Percentiles rank a stretch among this genome's conserved stretches.
Conservation (phyloP, 2,113 vertebrate genomes). For the Lichenostomus cassidix region DNA sequence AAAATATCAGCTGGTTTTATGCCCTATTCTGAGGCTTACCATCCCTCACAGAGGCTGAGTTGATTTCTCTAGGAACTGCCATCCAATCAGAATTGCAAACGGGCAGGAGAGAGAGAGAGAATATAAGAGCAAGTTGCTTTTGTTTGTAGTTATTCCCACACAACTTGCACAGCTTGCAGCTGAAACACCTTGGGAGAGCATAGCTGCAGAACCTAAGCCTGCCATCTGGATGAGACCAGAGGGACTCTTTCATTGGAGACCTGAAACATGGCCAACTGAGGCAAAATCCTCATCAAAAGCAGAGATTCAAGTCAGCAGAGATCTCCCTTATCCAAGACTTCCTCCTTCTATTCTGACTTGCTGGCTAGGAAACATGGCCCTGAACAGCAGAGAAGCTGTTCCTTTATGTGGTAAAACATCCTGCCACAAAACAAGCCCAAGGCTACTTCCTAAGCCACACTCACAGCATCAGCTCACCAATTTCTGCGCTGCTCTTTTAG, state of each 20-base stretch:
- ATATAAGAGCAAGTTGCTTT: neutral
- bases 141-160: neutral
- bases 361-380: neutral
- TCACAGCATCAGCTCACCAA: neutral
- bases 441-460: neutral
- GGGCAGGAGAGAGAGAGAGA: slow-evolving; percentile 48
- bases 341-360: slow-evolving; percentile 38
- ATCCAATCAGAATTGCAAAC: slow-evolving; percentile 40
- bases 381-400: slow-evolving; percentile 15
- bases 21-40: slow-evolving; percentile 18
- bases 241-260: neutral
- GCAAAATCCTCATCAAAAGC: slow-evolving; percentile 16
- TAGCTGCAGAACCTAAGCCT: slow-evolving; percentile 3
- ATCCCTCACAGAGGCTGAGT: slow-evolving; percentile 29
- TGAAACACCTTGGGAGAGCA: neutral
- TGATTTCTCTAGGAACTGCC: slow-evolving; percentile 25
- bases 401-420: neutral
- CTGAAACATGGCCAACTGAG: neutral
- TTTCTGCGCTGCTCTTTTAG: neutral
- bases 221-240: neutral
- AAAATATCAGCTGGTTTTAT: slow-evolving; percentile 55
- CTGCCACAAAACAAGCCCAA: neutral
- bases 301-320: neutral
- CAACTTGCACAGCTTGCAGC: neutral
- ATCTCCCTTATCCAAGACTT: slow-evolving; percentile 28